These are phyloP conservation scores for Lytechinus pictus DNA, from an alignment of 35 echinoderm and acorn worm species.

Conservation along the genomic window DNA sequence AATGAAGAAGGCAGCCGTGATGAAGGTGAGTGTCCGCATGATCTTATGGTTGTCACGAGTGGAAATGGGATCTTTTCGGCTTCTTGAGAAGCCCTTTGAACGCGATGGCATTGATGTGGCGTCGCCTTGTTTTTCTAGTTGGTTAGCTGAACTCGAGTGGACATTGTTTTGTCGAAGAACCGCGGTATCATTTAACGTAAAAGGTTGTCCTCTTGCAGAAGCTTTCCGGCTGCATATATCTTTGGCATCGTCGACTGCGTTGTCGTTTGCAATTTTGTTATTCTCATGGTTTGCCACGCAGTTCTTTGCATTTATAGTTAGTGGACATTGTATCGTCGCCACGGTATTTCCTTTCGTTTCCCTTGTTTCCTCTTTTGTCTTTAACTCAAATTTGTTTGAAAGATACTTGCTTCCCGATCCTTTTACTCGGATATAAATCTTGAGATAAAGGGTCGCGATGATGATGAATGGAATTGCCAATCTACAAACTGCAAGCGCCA, in stretches of 20 bases:
- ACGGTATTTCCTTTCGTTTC: no score
- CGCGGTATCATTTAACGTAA: not conserved
- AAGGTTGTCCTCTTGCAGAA: not conserved
- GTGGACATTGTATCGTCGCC: not conserved
- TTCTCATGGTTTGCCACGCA: not conserved
- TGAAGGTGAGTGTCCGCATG: conserved; percentile 5
- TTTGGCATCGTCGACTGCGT: not conserved
- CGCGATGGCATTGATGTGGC: not conserved
- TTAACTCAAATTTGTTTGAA: not conserved
- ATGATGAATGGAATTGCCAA: not conserved
- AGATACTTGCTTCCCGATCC: not conserved
- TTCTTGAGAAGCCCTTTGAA: not conserved
- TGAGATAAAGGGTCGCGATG: not conserved
- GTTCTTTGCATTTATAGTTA: not conserved
- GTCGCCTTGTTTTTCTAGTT: not conserved
- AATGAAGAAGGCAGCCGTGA: conserved; percentile 26
- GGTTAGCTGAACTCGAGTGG: not conserved
- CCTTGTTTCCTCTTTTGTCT: not conserved
- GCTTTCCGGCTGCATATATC: not conserved
- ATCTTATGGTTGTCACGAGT: not conserved
- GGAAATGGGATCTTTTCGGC: not conserved
- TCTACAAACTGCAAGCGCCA: not conserved
- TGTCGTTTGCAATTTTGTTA: not conserved
- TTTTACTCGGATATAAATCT: not conserved
- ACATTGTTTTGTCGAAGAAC: not conserved